Evolutionary conservation across 2,888 invertebrate genomes (phyloP).

Genomic region (Oasisia sp.): DNA sequence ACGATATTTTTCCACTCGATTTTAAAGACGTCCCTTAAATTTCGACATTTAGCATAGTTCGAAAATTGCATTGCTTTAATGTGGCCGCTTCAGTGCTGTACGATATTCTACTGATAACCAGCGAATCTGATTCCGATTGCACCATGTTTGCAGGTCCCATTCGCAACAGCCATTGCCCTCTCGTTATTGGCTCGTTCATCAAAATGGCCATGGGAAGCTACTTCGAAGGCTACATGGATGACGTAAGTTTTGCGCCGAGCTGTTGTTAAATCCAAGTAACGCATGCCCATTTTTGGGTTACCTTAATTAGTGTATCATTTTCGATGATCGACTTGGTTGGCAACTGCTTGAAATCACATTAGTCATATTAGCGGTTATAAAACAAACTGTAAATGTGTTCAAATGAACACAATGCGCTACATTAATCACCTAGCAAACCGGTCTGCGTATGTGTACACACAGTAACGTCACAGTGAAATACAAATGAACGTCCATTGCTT

Average conservation of each 20-base stretch:
- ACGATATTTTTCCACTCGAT: neutral
- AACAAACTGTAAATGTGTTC: too few relatives aligned
- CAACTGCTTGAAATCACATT: too few relatives aligned
- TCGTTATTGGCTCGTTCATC: neutral
- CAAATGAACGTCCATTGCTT: too few relatives aligned
- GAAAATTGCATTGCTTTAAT: neutral
- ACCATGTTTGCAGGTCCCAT: neutral
- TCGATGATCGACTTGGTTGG: too few relatives aligned
- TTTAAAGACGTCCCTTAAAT: neutral
- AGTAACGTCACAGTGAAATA: too few relatives aligned
- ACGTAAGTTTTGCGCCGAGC: neutral
- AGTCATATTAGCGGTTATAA: too few relatives aligned
- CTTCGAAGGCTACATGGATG: neutral
- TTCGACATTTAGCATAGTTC: neutral
- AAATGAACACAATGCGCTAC: too few relatives aligned
- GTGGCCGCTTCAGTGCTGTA: neutral
- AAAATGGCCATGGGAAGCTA: neutral
- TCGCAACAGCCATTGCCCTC: neutral
- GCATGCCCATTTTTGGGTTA: neutral
- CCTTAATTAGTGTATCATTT: neutral
- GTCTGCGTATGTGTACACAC: too few relatives aligned
- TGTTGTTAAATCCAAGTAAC: neutral
- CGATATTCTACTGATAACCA: neutral
- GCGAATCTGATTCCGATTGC: neutral
- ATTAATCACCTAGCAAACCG: too few relatives aligned